These are phyloP conservation scores for Sebastes schlegelii DNA, from an alignment of 2,113 vertebrate genomes.

Conservation along the genomic window DNA sequence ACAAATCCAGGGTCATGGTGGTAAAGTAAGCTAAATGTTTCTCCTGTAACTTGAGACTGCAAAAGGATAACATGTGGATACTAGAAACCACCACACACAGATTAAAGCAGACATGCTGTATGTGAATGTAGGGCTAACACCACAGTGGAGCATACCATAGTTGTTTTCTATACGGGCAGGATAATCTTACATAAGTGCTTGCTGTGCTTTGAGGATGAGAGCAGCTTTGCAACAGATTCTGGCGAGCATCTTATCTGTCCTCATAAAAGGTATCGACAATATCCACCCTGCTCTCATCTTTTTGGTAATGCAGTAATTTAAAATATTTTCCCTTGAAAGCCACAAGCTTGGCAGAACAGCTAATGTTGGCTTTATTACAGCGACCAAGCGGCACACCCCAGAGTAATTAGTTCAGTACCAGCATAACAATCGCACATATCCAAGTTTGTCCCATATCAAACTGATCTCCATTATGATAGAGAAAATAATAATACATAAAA, in stretches of 20 bases:
- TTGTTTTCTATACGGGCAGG: conserved; percentile 7
- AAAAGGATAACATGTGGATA: conserved; percentile 1
- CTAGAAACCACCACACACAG: neutral
- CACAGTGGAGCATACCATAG: neutral
- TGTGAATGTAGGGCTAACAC: conserved; percentile 5
- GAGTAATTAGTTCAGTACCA: conserved; percentile 1
- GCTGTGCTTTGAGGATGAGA: conserved; percentile 31
- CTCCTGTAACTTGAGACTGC: conserved; percentile 14
- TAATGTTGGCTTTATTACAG: conserved; percentile 37
- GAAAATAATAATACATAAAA: neutral
- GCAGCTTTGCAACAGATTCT: conserved; percentile 45
- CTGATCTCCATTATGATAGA: neutral
- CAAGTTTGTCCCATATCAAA: conserved; percentile 1
- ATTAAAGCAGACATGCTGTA: neutral
- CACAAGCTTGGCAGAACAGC: conserved; percentile 30
- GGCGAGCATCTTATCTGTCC: conserved; percentile 42
- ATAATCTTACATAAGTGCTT: conserved; percentile 35
- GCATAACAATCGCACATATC: neutral
- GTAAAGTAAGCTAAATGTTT: neutral
- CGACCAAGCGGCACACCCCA: conserved; percentile 18
- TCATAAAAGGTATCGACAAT: conserved; percentile 46
- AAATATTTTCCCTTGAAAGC: conserved; percentile 51
- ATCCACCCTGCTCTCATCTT: conserved; percentile 31
- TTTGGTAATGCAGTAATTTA: conserved; percentile 38
- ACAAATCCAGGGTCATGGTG: conserved; percentile 12